Evolutionary conservation across 1,140 invertebrate genomes (phyloP).

Genomic region (Phymastichus coffea): DNA sequence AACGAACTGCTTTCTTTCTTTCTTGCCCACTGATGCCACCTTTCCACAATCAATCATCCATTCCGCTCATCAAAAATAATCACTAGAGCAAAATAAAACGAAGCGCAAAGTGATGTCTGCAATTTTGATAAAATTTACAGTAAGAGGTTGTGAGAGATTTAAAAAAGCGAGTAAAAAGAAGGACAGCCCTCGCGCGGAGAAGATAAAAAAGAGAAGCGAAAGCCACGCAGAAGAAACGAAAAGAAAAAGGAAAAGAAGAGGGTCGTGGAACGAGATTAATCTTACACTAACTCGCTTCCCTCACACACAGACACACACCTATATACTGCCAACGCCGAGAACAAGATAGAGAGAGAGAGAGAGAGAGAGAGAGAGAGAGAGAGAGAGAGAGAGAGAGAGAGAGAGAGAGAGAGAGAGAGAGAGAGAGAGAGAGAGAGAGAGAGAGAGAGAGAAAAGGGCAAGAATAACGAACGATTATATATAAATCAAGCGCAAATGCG

Average conservation of each 20-base stretch:
- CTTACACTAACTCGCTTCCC: not conserved
- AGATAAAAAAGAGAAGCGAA: not conserved
- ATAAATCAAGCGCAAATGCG: not conserved
- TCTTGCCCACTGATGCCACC: no score
- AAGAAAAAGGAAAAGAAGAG: not conserved
- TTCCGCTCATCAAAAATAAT: no score
- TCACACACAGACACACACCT: no score
- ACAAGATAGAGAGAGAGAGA: constrained; percentile 19
- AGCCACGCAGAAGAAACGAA: not conserved
- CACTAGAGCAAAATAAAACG: no score
- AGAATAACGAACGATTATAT: constrained; percentile 9
- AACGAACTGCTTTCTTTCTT: no score
- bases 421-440: no score
- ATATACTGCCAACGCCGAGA: no score
- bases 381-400: constrained; percentile 1
- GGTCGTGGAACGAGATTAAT: constrained; percentile 16
- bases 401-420: no score
- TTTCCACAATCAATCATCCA: no score
- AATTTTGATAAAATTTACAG: no score
- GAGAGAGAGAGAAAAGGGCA: not conserved
- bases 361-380: constrained; percentile 19
- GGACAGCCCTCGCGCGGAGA: not conserved
- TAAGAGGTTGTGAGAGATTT: no score
- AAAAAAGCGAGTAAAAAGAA: not conserved
- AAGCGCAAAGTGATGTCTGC: no score